phyloP scores from a whole-genome alignment of 1,140 invertebrate genomes.

The Aphaenogaster rudis region DNA sequence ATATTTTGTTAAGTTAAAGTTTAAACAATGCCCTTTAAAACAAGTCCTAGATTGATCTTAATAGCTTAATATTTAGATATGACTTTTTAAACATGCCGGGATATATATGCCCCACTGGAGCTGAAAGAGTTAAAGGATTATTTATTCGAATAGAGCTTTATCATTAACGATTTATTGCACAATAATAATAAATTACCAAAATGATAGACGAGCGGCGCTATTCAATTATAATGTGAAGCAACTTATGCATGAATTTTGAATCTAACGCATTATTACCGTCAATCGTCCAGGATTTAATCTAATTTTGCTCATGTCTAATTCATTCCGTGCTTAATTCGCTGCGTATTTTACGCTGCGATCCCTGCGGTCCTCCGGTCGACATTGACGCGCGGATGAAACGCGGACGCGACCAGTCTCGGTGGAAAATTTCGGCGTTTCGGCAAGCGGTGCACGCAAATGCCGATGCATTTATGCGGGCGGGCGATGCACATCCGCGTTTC shows the following conservation, averaged over 20 bases:
- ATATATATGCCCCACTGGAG: no score
- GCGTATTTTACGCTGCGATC: conserved; percentile 1
- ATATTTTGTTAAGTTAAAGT: no score
- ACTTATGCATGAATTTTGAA: not conserved
- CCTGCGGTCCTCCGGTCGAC: not conserved
- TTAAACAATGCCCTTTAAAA: no score
- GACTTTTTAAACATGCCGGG: no score
- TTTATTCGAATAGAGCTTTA: not conserved
- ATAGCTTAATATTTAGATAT: no score
- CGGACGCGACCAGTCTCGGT: not conserved
- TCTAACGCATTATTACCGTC: not conserved
- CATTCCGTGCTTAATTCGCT: not conserved
- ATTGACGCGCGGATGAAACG: not conserved
- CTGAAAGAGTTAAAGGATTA: not conserved
- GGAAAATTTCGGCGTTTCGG: conserved; percentile 18
- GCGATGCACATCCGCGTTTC: conserved; percentile 18
- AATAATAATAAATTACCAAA: conserved; percentile 15
- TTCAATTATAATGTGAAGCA: not conserved
- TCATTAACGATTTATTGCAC: not conserved
- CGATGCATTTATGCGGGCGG: conserved; percentile 37
- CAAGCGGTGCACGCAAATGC: not conserved
- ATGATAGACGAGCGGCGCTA: not conserved
- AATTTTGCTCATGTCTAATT: not conserved
- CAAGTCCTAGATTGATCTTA: no score
- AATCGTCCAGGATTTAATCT: not conserved